Base-by-base conservation (phyloP, 37 sponge, comb jelly and placozoan species). In the Beroe ovata region DNA sequence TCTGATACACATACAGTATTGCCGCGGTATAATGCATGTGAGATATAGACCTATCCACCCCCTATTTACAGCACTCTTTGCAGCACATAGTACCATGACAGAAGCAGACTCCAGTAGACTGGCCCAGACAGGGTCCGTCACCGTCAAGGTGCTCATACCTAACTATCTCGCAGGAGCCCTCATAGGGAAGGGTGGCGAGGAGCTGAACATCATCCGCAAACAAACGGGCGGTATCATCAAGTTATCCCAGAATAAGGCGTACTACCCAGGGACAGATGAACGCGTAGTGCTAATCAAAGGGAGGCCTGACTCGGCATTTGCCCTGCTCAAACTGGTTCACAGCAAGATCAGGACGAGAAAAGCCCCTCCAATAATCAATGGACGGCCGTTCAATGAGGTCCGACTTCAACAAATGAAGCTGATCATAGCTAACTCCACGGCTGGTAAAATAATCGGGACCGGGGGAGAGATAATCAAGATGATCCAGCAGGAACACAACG, bases 151-250 rank as follows among this genome's bases (percentile, higher is more conserved):
- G 38, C 84, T 77, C 54, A 77, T 77, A 42, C 84, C 84, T n/a
- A 77, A 77, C 84, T 77, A 77, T 77, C 84, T 77, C 84, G 84
- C 84, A 77, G 84, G 84, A 37, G 84, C 84, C 84, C 84, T 77
- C 58, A 77, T 77, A 19, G 84, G 84, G 18, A 77, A 77, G 84
- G 84, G 84, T 19, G 84, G 84, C 58, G 84, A 77, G 54, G 84
- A 77, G 29, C 84, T 77, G 29, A 77, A 77, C 84, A 77, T 77
- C 16, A 77, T 77, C 84, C 47, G 84, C 20, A 77, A 77, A 42
- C 84, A 77, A 42, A 77, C 84, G 8, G 84, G 84, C 33, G 84
- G 84, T 0, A 77, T 77, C 1, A 77, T 77, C 84, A 77, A 77
- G 84, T 77, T 77, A 35, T 77, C 84, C 25, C 84, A 77, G 59